These are phyloP conservation scores for Aldabrachelys gigantea DNA, from an alignment of 2,113 vertebrate species.

Conservation along the genomic window DNA sequence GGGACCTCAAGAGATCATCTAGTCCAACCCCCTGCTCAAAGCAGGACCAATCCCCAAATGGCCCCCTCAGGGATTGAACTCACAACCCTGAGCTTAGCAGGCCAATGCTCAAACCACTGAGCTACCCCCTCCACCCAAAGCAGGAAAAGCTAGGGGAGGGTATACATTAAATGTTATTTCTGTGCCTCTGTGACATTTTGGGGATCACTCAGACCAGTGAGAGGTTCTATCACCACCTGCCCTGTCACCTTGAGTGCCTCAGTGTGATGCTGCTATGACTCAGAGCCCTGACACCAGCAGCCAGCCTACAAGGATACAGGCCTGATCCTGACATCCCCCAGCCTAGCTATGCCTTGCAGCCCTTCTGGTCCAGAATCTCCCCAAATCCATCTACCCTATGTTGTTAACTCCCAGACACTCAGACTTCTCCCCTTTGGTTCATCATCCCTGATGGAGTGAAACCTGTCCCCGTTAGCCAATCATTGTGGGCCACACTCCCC, in stretches of 20 bases:
- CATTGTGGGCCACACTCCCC: not conserved
- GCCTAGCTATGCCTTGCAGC: not conserved
- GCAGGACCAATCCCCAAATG: too few relatives aligned
- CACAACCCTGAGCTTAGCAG: too few relatives aligned
- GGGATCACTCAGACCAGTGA: not conserved
- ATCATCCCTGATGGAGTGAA: not conserved
- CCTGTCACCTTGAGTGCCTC: not conserved
- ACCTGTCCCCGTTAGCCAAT: not conserved
- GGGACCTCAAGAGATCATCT: too few relatives aligned
- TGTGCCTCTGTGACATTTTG: not conserved
- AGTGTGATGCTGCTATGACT: not conserved
- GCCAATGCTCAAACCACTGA: too few relatives aligned
- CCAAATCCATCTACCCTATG: not conserved
- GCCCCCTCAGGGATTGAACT: too few relatives aligned
- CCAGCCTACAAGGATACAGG: not conserved
- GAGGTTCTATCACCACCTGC: not conserved
- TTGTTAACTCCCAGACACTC: not conserved
- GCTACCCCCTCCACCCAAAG: too few relatives aligned
- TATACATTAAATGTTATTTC: too few relatives aligned
- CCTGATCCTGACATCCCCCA: not conserved
- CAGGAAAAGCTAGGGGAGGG: not conserved
- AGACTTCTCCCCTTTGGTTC: not conserved
- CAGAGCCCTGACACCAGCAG: not conserved
- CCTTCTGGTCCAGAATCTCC: not conserved
- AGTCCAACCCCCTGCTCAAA: too few relatives aligned